Percentiles rank a stretch among this genome's conserved stretches.
Evolutionary conservation across 2,888 invertebrate genomes (phyloP).

Genomic region (Tinea trinotella): DNA sequence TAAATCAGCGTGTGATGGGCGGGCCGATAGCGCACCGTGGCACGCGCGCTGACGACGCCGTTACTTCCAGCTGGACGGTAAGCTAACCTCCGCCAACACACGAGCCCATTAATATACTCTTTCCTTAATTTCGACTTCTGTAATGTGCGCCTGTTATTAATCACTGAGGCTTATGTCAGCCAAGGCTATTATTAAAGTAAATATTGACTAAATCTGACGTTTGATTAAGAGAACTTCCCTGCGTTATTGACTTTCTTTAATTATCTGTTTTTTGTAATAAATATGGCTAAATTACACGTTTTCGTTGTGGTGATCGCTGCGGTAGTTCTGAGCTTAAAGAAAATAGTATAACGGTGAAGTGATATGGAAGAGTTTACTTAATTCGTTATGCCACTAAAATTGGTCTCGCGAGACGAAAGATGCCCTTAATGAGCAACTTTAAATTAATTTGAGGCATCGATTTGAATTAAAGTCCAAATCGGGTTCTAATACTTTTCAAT

Average conservation of each 20-base stretch:
- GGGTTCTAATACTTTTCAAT: constrained; percentile 36
- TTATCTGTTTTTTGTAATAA: constrained; percentile 37
- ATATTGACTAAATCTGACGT: constrained; percentile 65
- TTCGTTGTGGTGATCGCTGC: neutral
- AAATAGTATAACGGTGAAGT: constrained; percentile 6
- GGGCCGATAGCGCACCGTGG: constrained; percentile 47
- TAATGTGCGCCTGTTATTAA: constrained; percentile 47
- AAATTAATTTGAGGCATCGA: constrained; percentile 41
- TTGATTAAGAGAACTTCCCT: constrained; percentile 56
- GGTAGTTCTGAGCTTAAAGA: neutral
- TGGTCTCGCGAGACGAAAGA: constrained; percentile 30
- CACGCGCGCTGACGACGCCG: constrained; percentile 27
- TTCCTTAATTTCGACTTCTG: constrained; percentile 43
- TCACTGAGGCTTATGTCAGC: constrained; percentile 53
- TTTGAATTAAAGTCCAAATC: constrained; percentile 35
- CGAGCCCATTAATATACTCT: constrained; percentile 5
- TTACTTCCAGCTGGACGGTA: constrained; percentile 21
- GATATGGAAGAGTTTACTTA: constrained; percentile 30
- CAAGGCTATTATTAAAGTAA: constrained; percentile 57
- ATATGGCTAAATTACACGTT: constrained; percentile 34
- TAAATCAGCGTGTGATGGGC: constrained; percentile 59
- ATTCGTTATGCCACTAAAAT: constrained; percentile 34
- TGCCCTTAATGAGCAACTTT: constrained; percentile 38
- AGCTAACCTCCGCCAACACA: constrained; percentile 9
- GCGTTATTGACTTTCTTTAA: constrained; percentile 24